These are phyloP conservation scores for Luidia sarsii DNA, from an alignment of 53 echinoderm and acorn worm genomes.

Conservation along the genomic window DNA sequence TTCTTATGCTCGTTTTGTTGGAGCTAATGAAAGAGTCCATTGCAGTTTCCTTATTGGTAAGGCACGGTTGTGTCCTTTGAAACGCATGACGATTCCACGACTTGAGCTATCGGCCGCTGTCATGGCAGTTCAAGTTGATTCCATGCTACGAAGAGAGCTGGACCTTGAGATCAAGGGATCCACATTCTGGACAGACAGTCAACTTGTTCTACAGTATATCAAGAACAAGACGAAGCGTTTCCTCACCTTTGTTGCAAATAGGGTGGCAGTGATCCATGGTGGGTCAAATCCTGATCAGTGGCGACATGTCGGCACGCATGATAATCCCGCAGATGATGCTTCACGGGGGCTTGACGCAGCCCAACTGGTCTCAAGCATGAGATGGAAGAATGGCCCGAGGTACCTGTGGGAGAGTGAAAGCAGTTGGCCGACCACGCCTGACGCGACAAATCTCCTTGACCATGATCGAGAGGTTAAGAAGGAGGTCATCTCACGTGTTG, in stretches of 20 bases:
- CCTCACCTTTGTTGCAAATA: conserved; percentile 62
- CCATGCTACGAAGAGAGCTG: conserved; percentile 49
- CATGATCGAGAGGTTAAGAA: no score
- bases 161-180: conserved; percentile 35
- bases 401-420: conserved; percentile 1
- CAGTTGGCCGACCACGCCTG: neutral
- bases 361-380: conserved; percentile 5
- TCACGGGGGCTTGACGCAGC: conserved; percentile 32
- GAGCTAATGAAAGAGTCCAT: conserved; percentile 8
- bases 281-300: conserved; percentile 40
- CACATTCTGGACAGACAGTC: conserved; percentile 70
- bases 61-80: conserved; percentile 60
- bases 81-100: conserved; percentile 33
- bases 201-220: conserved; percentile 63
- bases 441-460: neutral
- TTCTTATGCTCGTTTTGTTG: conserved; percentile 41
- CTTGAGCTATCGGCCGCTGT: conserved; percentile 59
- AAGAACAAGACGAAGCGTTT: conserved; percentile 45
- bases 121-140: conserved; percentile 39
- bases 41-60: conserved; percentile 57
- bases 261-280: conserved; percentile 55
- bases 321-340: conserved; percentile 65
- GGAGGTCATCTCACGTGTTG: no score
- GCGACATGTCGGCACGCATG: conserved; percentile 52
- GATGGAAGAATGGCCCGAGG: conserved; percentile 46